A percentile compares a stretch with the other conserved stretches of the same genome.
Conservation (phyloP, 2,113 vertebrate genomes). For the Anoplopoma fimbria region DNA sequence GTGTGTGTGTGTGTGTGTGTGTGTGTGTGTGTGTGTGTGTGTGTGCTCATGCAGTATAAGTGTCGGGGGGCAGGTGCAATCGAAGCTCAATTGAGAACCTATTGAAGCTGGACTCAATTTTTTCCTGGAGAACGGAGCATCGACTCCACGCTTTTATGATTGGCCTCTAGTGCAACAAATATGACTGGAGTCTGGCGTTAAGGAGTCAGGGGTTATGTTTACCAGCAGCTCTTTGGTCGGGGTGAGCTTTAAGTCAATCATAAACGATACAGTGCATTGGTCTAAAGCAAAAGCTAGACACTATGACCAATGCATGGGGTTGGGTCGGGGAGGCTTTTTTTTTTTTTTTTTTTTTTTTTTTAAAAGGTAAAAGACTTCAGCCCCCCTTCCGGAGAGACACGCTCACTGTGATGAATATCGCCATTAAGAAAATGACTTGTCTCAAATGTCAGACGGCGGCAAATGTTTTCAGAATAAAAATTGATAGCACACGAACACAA, state of each 20-base stretch:
- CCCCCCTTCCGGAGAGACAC: conserved; percentile 37
- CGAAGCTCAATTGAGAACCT: conserved; percentile 45
- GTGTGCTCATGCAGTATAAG: conserved; percentile 18
- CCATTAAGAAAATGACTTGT: conserved; percentile 80
- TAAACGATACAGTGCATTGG: conserved; percentile 33
- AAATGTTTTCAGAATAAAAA: conserved; percentile 73
- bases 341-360: too few relatives aligned
- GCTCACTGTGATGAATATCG: conserved; percentile 66
- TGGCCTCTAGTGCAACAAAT: conserved; percentile 33
- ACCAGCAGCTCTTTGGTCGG: conserved; percentile 42
- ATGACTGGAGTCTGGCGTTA: conserved; percentile 3
- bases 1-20: conserved; percentile 9
- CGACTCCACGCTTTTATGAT: conserved; percentile 10
- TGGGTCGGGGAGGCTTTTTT: conserved; percentile 64
- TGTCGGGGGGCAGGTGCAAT: conserved; percentile 54
- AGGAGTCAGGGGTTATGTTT: conserved; percentile 47
- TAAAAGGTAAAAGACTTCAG: conserved; percentile 61
- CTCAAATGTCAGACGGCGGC: conserved; percentile 76
- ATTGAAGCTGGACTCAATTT: conserved; percentile 20
- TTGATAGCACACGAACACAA: conserved; percentile 65
- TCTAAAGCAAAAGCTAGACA: conserved; percentile 37
- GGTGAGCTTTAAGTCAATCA: conserved; percentile 44
- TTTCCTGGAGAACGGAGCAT: conserved; percentile 25
- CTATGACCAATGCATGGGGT: conserved; percentile 38
- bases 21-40: conserved; percentile 20